Evolutionary conservation across 2,888 invertebrate genomes (phyloP), one percentile per base, ranked within the genome.

Genomic region (Coremacera marginata): DNA sequence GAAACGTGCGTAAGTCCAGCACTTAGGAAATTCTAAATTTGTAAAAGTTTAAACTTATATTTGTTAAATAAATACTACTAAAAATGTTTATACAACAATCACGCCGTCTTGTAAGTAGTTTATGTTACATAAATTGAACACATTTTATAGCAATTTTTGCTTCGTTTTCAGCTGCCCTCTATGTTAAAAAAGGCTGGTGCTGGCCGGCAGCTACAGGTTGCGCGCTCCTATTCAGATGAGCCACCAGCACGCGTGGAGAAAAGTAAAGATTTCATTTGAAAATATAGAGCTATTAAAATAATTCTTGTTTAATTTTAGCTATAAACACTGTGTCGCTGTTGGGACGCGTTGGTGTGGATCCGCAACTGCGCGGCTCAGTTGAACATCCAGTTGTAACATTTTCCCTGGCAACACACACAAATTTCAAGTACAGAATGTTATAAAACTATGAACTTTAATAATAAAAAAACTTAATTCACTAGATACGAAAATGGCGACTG

Each of bases 311-410:
- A 9, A 19, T 75, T 77, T 34, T 51, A 95, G 95, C 95, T 72
- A 90, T 98, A 72, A 98, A 98, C 89, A 93, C 92, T 88, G 95
- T 97, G 0, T 95, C 94, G 27, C 89, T 98, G 55, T 88, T 98
- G 74, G 98, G 98, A 3, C 91, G 98, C 86, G 95, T 95, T 55
- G 98, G 98, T 0, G 93, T 92, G n/a, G 95, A 96, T 87, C 96
- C 98, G 1, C 95, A 96, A 87, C 92, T 94, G 86, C 92, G 96
- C 81, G 98, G 98, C 3, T 92, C 92, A 2, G 92, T 93, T 71
- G 92, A 94, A 78, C 96, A 95, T 88, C 97, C 97, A 3, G 95
- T 97, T 31, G 93, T 96, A 37, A 93, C 95, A 81, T 98, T 98
- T 89, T 95, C 97, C 0, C 85, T 98, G 73, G 98, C 98, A 4